Base-by-base conservation (phyloP, 2,797 vertebrate species). In the Galaxias olidus region DNA sequence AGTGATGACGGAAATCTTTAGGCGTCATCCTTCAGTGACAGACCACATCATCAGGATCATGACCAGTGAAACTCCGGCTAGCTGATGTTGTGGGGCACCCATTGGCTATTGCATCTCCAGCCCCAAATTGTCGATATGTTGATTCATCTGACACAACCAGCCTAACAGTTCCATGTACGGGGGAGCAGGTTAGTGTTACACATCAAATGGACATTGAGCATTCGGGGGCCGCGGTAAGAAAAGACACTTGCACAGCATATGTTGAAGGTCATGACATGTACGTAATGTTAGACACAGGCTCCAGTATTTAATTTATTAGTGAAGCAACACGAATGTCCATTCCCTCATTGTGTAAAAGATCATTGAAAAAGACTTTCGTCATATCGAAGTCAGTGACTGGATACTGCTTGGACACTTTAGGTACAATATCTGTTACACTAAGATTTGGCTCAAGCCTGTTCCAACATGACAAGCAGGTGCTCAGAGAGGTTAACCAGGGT, bases 211-310 rank as follows among this genome's bases (percentile, higher is more conserved):
- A 18, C 17, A 52, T 14, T 50, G n/a, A 52, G 15, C 8, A 52
- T 14, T 49, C 48, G 13, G 12, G 1, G 13, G 51, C 51, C 18
- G 18, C 12, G 3, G 48, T 19, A 52, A 15, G 4, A 6, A 52
- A 52, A 8, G 4, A 9, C 17, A 52, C 17, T 10, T 52, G 58
- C n/a, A 59, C 4, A 40, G 18, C 53, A 9, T 50, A 44, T 43
- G 44, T 63, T 43, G 53, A 69, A 18, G 51, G 59, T 30, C 41
- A 30, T 42, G 59, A 62, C 43, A 68, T 62, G 53, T 59, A 68
- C 19, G 62, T 68, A 15, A 42, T 63, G 40, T 12, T 58, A 63
- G 47, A 63, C 15, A 63, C 60, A 11, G 53, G 60, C 11, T 63
- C 53, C 30, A 67, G 58, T 4, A 55, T 67, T 10, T 67, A 14